These are phyloP conservation scores for Gymnoscelis rufifasciata DNA, from an alignment of 2,888 invertebrate genomes.

Conservation along the genomic window DNA sequence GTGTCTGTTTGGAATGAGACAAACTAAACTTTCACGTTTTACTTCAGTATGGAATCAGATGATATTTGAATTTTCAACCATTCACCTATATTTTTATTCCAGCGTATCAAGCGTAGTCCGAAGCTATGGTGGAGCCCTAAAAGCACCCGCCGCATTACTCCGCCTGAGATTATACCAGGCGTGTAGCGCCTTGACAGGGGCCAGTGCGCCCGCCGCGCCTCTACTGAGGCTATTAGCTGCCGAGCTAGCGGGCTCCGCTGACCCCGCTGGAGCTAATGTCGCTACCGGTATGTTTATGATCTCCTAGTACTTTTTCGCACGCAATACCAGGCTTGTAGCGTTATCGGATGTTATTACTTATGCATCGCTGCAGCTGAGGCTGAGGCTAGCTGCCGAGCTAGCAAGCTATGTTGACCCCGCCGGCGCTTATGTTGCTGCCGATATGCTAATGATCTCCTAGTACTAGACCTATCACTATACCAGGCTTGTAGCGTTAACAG, in stretches of 20 bases:
- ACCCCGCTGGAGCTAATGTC: conserved; percentile 93
- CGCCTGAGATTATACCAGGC: conserved; percentile 95
- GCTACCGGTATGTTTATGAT: conserved; percentile 36
- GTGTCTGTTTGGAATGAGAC: no score
- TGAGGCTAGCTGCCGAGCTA: no score
- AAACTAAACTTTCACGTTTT: no score
- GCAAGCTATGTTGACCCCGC: no score
- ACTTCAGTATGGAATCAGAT: no score
- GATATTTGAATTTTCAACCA: neutral
- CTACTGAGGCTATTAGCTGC: conserved; percentile 85
- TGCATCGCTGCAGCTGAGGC: no score
- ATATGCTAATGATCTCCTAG: no score
- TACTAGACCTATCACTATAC: no score
- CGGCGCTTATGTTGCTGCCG: no score
- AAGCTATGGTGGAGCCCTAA: conserved; percentile 93
- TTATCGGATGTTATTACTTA: no score
- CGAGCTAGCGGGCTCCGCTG: conserved; percentile 96
- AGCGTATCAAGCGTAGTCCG: conserved; percentile 92
- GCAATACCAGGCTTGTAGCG: no score
- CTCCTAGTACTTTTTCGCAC: neutral
- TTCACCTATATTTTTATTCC: conserved; percentile 18
- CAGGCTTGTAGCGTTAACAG: no score
- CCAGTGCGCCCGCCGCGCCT: conserved; percentile 82
- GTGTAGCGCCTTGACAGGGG: conserved; percentile 48
- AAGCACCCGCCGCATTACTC: conserved; percentile 96